These are phyloP conservation scores for Tromatobia lineatoria DNA, from an alignment of 2,888 invertebrate species.

Conservation along the genomic window DNA sequence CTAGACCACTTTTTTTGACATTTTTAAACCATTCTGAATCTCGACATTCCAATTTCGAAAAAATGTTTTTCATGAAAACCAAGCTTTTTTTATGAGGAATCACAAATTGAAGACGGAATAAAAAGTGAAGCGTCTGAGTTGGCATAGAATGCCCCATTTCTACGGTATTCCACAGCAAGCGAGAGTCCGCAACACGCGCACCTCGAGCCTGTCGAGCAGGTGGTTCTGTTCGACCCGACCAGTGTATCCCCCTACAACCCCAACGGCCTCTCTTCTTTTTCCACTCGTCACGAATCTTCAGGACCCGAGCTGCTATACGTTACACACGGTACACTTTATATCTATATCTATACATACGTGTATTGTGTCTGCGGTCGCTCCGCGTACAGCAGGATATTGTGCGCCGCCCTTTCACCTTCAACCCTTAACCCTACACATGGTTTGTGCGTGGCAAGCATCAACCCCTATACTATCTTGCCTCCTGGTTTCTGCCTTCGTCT, in stretches of 20 bases:
- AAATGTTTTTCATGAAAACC: too few species aligned
- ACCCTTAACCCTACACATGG: constrained; percentile 56
- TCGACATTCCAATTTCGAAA: too few species aligned
- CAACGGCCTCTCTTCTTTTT: constrained; percentile 27
- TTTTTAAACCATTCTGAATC: too few species aligned
- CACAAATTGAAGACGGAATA: too few species aligned
- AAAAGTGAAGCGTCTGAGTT: neutral
- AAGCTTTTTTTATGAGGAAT: too few species aligned
- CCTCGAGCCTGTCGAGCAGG: constrained; percentile 32
- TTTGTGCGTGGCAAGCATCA: constrained; percentile 21
- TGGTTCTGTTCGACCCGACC: constrained; percentile 26
- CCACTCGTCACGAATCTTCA: constrained; percentile 54
- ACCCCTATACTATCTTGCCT: constrained; percentile 30
- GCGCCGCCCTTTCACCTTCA: constrained; percentile 66
- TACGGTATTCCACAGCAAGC: neutral
- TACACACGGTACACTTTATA: neutral
- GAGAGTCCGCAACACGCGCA: constrained; percentile 1
- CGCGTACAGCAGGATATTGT: neutral
- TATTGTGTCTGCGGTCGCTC: neutral
- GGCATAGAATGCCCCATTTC: neutral
- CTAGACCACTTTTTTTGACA: too few species aligned
- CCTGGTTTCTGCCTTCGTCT: constrained; percentile 27
- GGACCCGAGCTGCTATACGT: neutral
- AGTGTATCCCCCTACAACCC: neutral
- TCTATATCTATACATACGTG: neutral